Conservation (phyloP, 2,797 vertebrate genomes). For the Hippopotamyrus pictus region DNA sequence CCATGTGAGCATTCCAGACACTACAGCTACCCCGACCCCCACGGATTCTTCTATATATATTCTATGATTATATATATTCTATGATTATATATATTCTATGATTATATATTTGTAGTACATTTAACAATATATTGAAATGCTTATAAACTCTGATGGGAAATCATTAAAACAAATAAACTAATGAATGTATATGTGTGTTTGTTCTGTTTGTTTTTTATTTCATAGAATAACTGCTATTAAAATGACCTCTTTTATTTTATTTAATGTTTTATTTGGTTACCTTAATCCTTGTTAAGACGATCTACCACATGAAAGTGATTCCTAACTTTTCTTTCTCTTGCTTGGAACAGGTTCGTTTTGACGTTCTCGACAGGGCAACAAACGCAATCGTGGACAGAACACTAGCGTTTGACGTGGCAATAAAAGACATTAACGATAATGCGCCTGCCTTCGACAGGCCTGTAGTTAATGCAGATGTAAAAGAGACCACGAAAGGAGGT, state of each 20-base stretch:
- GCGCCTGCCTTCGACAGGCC: conserved; percentile 48
- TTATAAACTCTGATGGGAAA: neutral
- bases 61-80: neutral
- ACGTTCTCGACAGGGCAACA: conserved; percentile 31
- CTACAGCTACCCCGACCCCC: neutral
- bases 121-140: neutral
- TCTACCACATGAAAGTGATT: neutral
- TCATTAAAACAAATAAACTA: neutral
- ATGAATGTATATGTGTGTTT: neutral
- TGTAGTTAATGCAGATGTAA: conserved; percentile 24
- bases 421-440: conserved; percentile 76
- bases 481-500: conserved; percentile 53
- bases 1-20: conserved; percentile 49
- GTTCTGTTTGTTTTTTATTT: neutral
- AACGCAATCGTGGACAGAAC: conserved; percentile 42
- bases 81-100: neutral
- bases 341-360: conserved; percentile 61
- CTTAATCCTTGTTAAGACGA: neutral
- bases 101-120: neutral
- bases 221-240: neutral
- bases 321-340: neutral
- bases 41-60: neutral
- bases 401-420: conserved; percentile 63
- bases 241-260: neutral
- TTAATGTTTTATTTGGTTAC: neutral